Base-by-base conservation (phyloP, 1,140 invertebrate genomes). In the Plutomurus gul region DNA sequence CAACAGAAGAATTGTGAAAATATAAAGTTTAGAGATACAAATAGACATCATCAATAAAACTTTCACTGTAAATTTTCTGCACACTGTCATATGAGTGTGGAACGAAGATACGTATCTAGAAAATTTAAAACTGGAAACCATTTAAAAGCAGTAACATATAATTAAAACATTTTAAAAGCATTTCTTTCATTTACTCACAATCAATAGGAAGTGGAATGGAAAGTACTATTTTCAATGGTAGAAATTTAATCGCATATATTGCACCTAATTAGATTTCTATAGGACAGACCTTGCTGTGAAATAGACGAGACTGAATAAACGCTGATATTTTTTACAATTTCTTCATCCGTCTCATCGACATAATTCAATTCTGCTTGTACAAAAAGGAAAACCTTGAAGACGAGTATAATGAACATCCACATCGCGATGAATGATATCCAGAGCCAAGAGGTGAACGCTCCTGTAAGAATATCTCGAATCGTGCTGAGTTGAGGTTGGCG, bases 401-500 rank as follows among this genome's bases (percentile, higher is more conserved):
- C 16, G 4, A 30, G 7, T 22, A 74, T 72, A n/a, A 81, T 49
- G 16, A 75, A n/a, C 6, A 78, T n/a, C 51, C 76, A 78, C 10
- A 33, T 71, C 10, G 20, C n/a, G 27, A 78, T 70, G 8, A 75
- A 11, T 3, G 46, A 22, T 0, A 72, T 13, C 80, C 80, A 81
- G 16, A 81, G 33, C 20, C 75, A 40, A 1, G 46, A n/a, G 20
- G 40, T 71, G 27, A 81, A 82, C 0, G 65, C 40, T 7, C 74
- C 37, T 1, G 81, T 70, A 7, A 80, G 73, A 46, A 76, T 76
- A 30, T 82, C 83, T 71, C 76, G 87, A 86, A 85, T 88, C 30
- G 89, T 89, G 83, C 84, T 89, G n/a, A 88, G 87, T 49, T 85
- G 87, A 79, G 88, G 65, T 83, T 89, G 80, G 85, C 87, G 43